Evolutionary conservation across 2,888 invertebrate genomes (phyloP), one percentile per base, ranked within the genome.

Genomic region (Acanthococcus lagerstroemiae): DNA sequence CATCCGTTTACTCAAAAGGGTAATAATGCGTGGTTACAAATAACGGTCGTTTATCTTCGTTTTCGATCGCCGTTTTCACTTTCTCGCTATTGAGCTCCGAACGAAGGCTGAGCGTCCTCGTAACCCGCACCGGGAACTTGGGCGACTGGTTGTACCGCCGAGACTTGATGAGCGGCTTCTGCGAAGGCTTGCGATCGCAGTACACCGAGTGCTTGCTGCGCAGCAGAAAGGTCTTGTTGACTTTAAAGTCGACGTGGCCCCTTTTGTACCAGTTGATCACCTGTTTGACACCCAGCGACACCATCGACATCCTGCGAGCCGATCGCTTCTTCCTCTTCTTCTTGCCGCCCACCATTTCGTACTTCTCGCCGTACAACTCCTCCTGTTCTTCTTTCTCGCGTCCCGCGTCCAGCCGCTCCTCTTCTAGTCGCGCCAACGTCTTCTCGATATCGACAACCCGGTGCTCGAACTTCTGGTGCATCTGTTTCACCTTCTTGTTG

Each of bases 271-370:
- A 63, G 24, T 54, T 21, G 17, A 63, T 63, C 21, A 44, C 12
- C 25, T 63, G 63, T 17, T 54, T 63, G 17, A 63, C 63, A 3
- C 63, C 63, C 54, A 63, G 24, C 3, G 63, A 63, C 12, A 63
- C 63, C 63, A 63, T 63, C 12, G 63, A 63, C 19, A 54, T 54
- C n/a, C 63, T 21, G 4, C 63, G 27, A 30, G 63, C 63, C n/a
- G 63, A 63, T 4, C 63, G 30, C 24, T 63, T 63, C 44, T 63
- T 63, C n/a, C 63, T 52, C 44, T 52, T 52, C 9, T 44, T 50
- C 25, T 63, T 54, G 17, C 22, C 9, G 1, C 63, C 63, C 4
- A 63, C 19, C 44, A 63, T 21, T 37, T 63, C 63, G 45, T 63
- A 63, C 22, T 54, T 22, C 12, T 63, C 63, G 19, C 54, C 63